Evolutionary conservation across 2,888 invertebrate species (phyloP).

Genomic region (Hermaeophaga mercurialis): DNA sequence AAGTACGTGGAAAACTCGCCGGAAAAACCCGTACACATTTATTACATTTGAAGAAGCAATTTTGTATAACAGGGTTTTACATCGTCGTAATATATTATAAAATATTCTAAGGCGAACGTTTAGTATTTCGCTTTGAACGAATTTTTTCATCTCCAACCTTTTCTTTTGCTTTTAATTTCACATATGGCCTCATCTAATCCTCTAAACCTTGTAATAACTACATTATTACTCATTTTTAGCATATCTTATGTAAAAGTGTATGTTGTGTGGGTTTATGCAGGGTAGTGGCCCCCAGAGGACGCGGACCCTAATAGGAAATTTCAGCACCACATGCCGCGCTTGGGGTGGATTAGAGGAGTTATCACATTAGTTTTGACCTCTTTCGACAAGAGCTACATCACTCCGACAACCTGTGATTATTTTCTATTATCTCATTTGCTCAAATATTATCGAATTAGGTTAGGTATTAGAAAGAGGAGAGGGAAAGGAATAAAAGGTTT

Average conservation of each 20-base stretch:
- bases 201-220: not conserved
- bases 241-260: not conserved
- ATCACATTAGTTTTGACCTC: constrained; percentile 46
- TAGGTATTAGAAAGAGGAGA: too few relatives aligned
- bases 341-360: constrained; percentile 45
- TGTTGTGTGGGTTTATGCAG: constrained; percentile 28
- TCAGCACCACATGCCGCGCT: constrained; percentile 47
- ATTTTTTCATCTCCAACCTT: too few relatives aligned
- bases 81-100: too few relatives aligned
- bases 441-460: constrained; percentile 31
- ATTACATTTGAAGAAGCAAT: too few relatives aligned
- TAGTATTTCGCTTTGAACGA: too few relatives aligned
- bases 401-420: constrained; percentile 50
- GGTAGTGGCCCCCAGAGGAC: constrained; percentile 32
- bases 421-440: constrained; percentile 42
- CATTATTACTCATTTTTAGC: not conserved
- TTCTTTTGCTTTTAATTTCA: not conserved
- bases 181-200: not conserved
- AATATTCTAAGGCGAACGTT: too few relatives aligned
- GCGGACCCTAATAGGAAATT: constrained; percentile 44
- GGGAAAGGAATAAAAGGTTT: too few relatives aligned
- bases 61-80: too few relatives aligned
- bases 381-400: constrained; percentile 34
- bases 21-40: too few relatives aligned
- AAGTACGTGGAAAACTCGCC: constrained; percentile 2